phyloP scores from a whole-genome alignment of 2,113 vertebrate genomes.

The Hiodon tergisus region DNA sequence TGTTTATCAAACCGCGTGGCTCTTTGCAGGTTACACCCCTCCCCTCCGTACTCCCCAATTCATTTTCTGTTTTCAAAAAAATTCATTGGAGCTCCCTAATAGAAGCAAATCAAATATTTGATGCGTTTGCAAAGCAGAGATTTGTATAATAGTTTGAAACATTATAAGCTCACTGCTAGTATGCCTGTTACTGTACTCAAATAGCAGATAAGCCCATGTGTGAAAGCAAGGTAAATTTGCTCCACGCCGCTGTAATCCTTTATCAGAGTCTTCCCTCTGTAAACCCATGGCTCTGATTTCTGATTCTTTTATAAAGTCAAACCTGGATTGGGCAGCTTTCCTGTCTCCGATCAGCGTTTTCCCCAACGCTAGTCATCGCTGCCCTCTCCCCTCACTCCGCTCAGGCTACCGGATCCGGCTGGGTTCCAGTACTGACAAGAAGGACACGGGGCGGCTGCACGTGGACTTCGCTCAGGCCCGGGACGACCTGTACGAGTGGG shows the following conservation, averaged over 20 bases:
- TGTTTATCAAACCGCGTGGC: neutral
- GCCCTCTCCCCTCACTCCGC: neutral
- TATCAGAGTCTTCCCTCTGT: neutral
- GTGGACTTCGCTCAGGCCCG: constrained; percentile 93
- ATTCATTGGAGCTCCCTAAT: neutral
- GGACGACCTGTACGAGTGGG: constrained; percentile 96
- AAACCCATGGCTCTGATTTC: neutral
- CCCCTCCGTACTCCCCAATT: no score
- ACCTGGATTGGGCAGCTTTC: no score
- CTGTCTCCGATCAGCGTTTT: neutral
- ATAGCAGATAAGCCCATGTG: neutral
- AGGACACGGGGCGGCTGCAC: constrained; percentile 85
- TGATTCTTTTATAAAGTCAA: no score
- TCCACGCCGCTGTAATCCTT: neutral
- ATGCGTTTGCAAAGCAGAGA: constrained; percentile 25
- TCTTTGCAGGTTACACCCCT: no score
- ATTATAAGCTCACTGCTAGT: neutral
- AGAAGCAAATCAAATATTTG: no score
- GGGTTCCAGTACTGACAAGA: constrained; percentile 93
- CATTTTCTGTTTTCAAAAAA: no score
- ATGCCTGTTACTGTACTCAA: neutral
- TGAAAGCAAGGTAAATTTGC: neutral
- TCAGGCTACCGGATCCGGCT: constrained; percentile 86
- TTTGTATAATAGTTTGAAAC: neutral
- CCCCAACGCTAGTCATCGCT: neutral